Percentiles rank a stretch among this genome's conserved stretches.
Conservation (phyloP, 2,113 vertebrate species). For the Actenoides hombroni region DNA sequence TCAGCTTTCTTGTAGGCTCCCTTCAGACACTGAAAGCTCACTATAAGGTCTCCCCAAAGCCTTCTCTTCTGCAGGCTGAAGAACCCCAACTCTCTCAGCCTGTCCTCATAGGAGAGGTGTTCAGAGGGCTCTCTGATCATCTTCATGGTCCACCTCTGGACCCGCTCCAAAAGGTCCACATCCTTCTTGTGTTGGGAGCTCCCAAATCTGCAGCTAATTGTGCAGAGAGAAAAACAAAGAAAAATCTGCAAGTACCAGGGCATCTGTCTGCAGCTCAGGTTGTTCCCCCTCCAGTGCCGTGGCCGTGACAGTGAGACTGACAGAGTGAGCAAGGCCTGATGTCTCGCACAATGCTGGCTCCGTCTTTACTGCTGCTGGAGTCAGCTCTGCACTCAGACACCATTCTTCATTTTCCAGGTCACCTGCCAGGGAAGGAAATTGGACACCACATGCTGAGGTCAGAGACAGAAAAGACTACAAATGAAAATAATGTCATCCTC, state of each 20-base stretch:
- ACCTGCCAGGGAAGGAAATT: conserved; percentile 60
- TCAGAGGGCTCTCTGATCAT: no score
- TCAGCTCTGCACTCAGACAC: conserved; percentile 83
- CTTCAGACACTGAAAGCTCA: no score
- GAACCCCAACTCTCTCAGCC: no score
- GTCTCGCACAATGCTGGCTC: conserved; percentile 81
- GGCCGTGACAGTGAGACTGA: conserved; percentile 79
- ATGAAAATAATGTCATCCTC: background rate
- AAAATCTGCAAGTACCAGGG: conserved; percentile 46
- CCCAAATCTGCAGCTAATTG: background rate
- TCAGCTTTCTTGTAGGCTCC: no score
- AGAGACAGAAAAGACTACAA: conserved; percentile 8
- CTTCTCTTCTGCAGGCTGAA: no score
- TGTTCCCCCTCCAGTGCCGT: conserved; percentile 60
- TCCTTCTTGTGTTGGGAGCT: no score
- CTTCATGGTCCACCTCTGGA: no score
- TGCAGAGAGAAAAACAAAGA: background rate
- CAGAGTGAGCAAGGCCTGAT: conserved; percentile 83
- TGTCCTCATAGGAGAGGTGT: no score
- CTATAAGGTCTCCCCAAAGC: no score
- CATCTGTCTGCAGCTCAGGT: conserved; percentile 36
- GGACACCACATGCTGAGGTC: conserved; percentile 28
- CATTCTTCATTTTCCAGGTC: conserved; percentile 88
- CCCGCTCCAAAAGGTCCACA: no score
- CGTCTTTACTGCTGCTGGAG: conserved; percentile 81